Conservation (phyloP, 2,888 invertebrate species). For the Baronia brevicornis region DNA sequence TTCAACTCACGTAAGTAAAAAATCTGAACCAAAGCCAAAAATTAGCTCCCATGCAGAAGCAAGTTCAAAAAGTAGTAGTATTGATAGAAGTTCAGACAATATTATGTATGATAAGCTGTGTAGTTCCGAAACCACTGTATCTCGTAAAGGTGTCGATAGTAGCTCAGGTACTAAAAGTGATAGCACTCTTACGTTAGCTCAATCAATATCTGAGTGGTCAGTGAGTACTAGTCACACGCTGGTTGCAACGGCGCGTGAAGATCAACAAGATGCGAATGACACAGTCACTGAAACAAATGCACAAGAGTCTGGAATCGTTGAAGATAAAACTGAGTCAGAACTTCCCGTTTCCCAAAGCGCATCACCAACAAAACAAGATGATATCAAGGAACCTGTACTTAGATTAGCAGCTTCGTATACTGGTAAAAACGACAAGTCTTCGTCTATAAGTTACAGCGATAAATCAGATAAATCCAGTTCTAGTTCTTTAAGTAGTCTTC, state of each 20-base stretch:
- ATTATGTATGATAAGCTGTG: slow-evolving; percentile 77
- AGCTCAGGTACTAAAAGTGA: slow-evolving; percentile 86
- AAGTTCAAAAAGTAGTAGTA: slow-evolving; percentile 76
- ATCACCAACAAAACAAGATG: slow-evolving; percentile 36
- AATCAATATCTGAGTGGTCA: slow-evolving; percentile 89
- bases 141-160: slow-evolving; percentile 71
- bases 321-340: slow-evolving; percentile 36
- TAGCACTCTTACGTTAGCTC: slow-evolving; percentile 83
- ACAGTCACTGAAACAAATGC: slow-evolving; percentile 66
- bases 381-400: slow-evolving; percentile 44
- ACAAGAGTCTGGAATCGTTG: slow-evolving; percentile 44
- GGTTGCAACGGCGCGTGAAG: slow-evolving; percentile 76
- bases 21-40: slow-evolving; percentile 69
- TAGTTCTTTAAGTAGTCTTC: slow-evolving; percentile 66
- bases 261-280: slow-evolving; percentile 53
- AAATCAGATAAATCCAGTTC: slow-evolving; percentile 72
- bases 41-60: slow-evolving; percentile 61
- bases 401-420: slow-evolving; percentile 47
- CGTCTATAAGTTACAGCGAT: slow-evolving; percentile 69
- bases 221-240: slow-evolving; percentile 86
- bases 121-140: slow-evolving; percentile 75
- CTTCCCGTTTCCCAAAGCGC: slow-evolving; percentile 30
- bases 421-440: slow-evolving; percentile 60
- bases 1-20: slow-evolving; percentile 69
- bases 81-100: slow-evolving; percentile 72